Base-by-base conservation (phyloP, 2,797 vertebrate genomes). In the Allobates femoralis region DNA sequence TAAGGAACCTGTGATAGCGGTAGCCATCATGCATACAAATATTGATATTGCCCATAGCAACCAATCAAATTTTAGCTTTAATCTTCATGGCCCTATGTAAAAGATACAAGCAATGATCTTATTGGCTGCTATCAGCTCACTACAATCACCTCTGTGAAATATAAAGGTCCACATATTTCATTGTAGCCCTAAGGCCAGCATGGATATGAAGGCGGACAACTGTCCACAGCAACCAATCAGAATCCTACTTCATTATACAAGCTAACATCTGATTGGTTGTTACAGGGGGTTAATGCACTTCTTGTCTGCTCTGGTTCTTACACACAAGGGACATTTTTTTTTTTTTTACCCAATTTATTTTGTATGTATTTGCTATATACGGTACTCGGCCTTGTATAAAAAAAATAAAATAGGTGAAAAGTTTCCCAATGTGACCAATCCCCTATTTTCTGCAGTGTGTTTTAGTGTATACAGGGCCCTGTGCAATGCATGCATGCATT, bases 91-190 rank as follows among this genome's bases (percentile, higher is more conserved):
- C 41, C n/a, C 41, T 46, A 7, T 46, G 7, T 41, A 6, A 46
- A 46, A 46, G 41, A 46, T 46, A 46, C 0, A 8, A 46, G 41
- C 41, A 46, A 23, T 60, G 23, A n/a, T 60, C 15, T 18, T 7
- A n/a, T 15, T 15, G 60, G 19, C 28, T 62, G 11, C n/a, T 26
- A 28, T 30, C 0, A 8, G 28, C 28, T 66, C 30, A 66, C 6
- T 2, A 6, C n/a, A 8, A 26, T 66, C 28, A 30, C 28, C 16
- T 32, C 64, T 66, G 28, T 23, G 32, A 11, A 81, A 71, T 71
- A 50, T 71, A 56, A 55, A 34, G 80, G 80, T 81, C 80, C 80
- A 37, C 51, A 55, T 71, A 82, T 82, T 82, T 82, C 30, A 73
- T 18, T 69, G 18, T 18, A 6, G 66, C 16, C 12, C 64, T 18